Conservation (phyloP, 2,888 invertebrate genomes). For the Mythimna pallens region DNA sequence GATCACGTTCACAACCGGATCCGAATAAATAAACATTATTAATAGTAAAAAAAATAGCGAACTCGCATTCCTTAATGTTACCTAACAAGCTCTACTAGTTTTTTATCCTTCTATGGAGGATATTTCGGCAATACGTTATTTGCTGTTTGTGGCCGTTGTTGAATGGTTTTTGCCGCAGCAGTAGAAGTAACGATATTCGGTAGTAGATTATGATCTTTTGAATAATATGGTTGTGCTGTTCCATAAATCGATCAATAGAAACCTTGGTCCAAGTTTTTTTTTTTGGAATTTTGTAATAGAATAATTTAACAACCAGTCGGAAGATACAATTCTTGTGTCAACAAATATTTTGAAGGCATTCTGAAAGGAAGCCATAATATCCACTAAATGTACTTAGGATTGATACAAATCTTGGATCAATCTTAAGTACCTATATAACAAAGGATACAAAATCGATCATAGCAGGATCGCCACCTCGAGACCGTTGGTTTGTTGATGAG, state of each 20-base stretch:
- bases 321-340: not conserved
- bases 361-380: not conserved
- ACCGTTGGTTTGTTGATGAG: not conserved
- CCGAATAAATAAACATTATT: slow-evolving; percentile 66
- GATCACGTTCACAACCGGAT: slow-evolving; percentile 72
- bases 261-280: slow-evolving; percentile 12
- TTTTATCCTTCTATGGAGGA: slow-evolving; percentile 64
- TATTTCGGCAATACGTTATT: slow-evolving; percentile 58
- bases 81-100: slow-evolving; percentile 83
- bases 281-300: not conserved
- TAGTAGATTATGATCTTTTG: slow-evolving; percentile 31
- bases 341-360: not conserved
- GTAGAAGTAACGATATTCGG: slow-evolving; percentile 31
- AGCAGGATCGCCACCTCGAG: no score
- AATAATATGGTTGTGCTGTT: slow-evolving; percentile 20
- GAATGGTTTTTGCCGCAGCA: slow-evolving; percentile 41
- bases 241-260: slow-evolving; percentile 8
- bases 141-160: slow-evolving; percentile 36
- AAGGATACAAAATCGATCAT: not conserved
- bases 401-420: not conserved
- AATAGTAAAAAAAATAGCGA: slow-evolving; percentile 66
- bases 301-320: not conserved
- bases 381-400: not conserved
- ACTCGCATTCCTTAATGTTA: slow-evolving; percentile 77
- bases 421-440: not conserved